Conservation (phyloP, 1,140 invertebrate genomes). For the Megathymus violae region DNA sequence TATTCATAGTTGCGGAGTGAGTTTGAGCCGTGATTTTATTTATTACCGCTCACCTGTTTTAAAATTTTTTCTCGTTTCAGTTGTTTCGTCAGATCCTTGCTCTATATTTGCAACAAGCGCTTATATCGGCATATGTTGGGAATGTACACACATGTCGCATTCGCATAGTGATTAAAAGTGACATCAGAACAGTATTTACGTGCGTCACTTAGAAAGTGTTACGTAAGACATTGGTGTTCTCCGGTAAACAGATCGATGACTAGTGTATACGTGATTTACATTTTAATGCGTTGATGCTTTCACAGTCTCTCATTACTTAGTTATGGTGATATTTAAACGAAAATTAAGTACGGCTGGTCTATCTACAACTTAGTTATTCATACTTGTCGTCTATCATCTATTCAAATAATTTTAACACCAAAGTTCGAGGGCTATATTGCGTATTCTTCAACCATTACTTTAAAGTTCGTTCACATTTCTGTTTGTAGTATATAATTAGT, state of each 20-base stretch:
- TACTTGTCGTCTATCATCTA: too few species aligned
- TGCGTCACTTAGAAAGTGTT: conserved; percentile 14
- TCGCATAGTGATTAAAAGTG: background rate
- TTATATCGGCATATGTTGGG: too few species aligned
- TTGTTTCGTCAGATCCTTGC: conserved; percentile 17
- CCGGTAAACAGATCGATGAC: conserved; percentile 18
- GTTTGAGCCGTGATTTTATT: conserved; percentile 26
- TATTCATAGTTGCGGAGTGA: conserved; percentile 38
- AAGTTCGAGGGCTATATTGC: too few species aligned
- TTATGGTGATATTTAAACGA: too few species aligned
- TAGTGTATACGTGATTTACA: conserved; percentile 11
- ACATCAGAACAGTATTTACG: background rate
- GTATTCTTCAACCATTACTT: too few species aligned
- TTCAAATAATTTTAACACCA: too few species aligned
- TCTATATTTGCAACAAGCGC: background rate
- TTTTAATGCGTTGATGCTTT: conserved; percentile 3
- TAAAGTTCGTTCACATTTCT: too few species aligned
- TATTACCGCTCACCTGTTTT: conserved; percentile 14
- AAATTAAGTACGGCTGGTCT: too few species aligned
- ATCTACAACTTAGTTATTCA: too few species aligned
- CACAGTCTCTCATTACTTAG: too few species aligned
- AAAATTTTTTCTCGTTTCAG: background rate
- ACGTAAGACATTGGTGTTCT: conserved; percentile 9
- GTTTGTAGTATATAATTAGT: too few species aligned
- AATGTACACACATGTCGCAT: too few species aligned